Evolutionary conservation across 2,113 vertebrate species (phyloP), one percentile per base, ranked within the genome.

Genomic region (Tylochromis polylepis): DNA sequence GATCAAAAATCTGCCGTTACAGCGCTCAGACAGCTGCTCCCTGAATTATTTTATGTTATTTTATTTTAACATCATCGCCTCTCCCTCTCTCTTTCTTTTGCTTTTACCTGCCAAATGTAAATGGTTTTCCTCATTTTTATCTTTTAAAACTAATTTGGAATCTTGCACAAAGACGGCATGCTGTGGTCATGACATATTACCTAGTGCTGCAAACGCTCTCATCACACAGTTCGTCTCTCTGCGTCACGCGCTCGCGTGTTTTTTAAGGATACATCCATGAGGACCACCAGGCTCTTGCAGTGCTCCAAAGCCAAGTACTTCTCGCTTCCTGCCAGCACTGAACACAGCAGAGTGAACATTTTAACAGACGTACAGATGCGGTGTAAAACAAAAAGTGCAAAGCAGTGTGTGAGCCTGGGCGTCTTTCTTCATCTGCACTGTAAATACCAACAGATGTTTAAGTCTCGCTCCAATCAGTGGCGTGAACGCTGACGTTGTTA

Each of bases 221-320:
- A 18, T 43, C 38, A 27, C 8, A 0, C 65, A 12, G 22, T 2
- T 49, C 5, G 2, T 29, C 70, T 75, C 16, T 22, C 24, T 31
- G 15, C 24, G 41, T 29, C 16, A 31, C 70, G 31, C 43, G 2
- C 15, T 3, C 18, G 15, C 29, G 6, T 49, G 41, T 11, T 58
- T 22, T 43, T 81, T 0, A 89, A 96, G 96, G 96, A 97, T 97
- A 97, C 96, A 18, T 96, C 96, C 94, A 95, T 95, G 62, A 96
- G 94, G 55, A 95, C 95, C 92, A 96, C 96, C 81, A 96, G 82
- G 65, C 95, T 97, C 94, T 96, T 96, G 91, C 96, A 97, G 43
- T 96, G 96, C 75, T 97, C 96, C 91, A 97, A 84, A 81, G 58
- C 43, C 89, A 97, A 84, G 77, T 72, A 51, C 92, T 93, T 92